Percentiles rank a stretch among this genome's conserved stretches.
These are phyloP conservation scores for Phyllostomus hastatus DNA, from an alignment of 2,113 vertebrate genomes.

Conservation along the genomic window DNA sequence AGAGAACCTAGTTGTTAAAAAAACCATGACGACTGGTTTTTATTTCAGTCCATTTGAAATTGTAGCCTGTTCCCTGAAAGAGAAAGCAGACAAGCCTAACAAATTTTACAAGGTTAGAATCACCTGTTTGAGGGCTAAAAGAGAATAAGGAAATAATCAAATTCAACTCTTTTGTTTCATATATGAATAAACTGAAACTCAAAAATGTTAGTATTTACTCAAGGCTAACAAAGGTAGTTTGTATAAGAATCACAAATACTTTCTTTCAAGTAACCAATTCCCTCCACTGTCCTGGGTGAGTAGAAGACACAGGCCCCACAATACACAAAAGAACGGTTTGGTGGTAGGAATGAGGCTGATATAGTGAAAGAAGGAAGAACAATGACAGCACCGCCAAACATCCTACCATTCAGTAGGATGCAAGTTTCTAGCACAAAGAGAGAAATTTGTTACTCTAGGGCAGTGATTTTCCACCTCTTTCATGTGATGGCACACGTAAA, in stretches of 20 bases:
- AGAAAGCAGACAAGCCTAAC: background rate
- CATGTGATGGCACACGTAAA: too few species aligned
- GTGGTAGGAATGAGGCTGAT: background rate
- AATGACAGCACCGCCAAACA: background rate
- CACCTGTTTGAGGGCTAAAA: background rate
- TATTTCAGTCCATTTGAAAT: background rate
- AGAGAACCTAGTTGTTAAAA: background rate
- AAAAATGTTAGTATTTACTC: background rate
- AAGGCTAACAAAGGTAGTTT: background rate
- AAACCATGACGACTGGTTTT: background rate
- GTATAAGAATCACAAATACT: background rate
- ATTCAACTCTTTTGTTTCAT: background rate
- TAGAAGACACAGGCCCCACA: background rate
- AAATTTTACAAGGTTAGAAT: background rate
- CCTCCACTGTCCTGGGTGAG: background rate
- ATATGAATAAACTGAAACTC: background rate
- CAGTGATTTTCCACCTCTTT: too few species aligned
- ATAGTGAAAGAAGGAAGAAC: background rate
- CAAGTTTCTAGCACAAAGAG: background rate
- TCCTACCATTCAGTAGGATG: background rate
- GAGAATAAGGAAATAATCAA: background rate
- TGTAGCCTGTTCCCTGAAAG: slow-evolving; percentile 1
- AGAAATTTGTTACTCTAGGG: background rate
- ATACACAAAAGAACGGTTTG: background rate
- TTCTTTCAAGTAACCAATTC: background rate